Percentiles rank a stretch among this genome's conserved stretches.
phyloP scores from a whole-genome alignment of 1,140 invertebrate species.

The Drosophila ohnishii region DNA sequence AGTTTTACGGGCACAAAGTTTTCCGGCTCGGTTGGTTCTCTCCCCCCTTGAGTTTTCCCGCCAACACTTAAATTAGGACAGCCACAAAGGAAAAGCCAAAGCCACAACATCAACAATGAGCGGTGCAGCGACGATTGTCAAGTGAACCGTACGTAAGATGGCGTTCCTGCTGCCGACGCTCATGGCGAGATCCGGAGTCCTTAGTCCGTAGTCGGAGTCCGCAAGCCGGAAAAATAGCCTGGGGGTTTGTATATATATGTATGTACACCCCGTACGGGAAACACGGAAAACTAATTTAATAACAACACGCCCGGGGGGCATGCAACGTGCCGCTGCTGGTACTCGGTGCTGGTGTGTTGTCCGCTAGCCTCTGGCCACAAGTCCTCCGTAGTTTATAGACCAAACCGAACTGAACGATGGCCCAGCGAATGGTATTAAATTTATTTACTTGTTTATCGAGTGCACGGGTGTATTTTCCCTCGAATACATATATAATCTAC shows the following conservation, averaged over 20 bases:
- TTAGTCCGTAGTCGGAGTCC: slow-evolving; percentile 14
- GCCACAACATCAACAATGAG: slow-evolving; percentile 46
- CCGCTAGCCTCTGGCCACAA: slow-evolving; percentile 28
- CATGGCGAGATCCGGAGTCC: slow-evolving; percentile 22
- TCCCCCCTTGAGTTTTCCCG: background rate
- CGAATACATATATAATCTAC: background rate
- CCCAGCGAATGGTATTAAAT: slow-evolving; percentile 55
- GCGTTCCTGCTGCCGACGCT: slow-evolving; percentile 52
- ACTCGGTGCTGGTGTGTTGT: slow-evolving; percentile 19
- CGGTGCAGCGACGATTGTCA: slow-evolving; percentile 46
- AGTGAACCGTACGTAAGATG: slow-evolving; percentile 62
- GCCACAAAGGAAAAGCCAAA: slow-evolving; percentile 39
- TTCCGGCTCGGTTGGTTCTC: slow-evolving; percentile 3
- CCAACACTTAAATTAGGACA: slow-evolving; percentile 54
- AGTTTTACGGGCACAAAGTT: slow-evolving; percentile 53
- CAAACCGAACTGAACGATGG: slow-evolving; percentile 51
- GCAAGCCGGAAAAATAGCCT: slow-evolving; percentile 27
- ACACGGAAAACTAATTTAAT: slow-evolving; percentile 73
- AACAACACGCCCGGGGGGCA: slow-evolving; percentile 37
- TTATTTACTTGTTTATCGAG: slow-evolving; percentile 65
- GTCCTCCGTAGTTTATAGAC: slow-evolving; percentile 56
- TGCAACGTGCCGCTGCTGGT: slow-evolving; percentile 33
- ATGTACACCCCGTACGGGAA: slow-evolving; percentile 5
- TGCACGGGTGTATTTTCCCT: background rate
- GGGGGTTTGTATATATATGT: background rate